Evolutionary conservation across 2,113 vertebrate species (phyloP).

Genomic region (Geococcyx californianus): DNA sequence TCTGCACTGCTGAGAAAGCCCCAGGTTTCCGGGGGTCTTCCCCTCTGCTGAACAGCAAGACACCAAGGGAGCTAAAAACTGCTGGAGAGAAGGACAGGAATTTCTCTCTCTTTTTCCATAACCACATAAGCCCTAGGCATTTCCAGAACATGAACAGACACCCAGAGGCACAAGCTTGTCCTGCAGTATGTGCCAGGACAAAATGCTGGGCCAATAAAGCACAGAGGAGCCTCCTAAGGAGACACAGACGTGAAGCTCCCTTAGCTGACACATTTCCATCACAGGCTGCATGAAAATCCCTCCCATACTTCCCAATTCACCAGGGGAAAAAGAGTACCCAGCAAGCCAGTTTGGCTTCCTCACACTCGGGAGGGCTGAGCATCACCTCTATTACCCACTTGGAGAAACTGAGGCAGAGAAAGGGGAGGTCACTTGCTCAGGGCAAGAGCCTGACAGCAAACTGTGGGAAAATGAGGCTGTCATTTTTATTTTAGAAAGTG

Average conservation of each 20-base stretch:
- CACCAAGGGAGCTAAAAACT: background rate
- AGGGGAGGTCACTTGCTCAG: background rate
- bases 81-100: background rate
- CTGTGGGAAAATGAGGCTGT: background rate
- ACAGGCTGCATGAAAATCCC: background rate
- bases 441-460: background rate
- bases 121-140: fast-evolving
- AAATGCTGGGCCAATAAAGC: background rate
- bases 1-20: background rate
- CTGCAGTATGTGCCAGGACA: fast-evolving
- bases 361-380: background rate
- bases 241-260: background rate
- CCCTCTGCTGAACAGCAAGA: background rate
- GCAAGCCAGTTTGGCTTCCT: background rate
- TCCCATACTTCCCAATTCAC: background rate
- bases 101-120: background rate
- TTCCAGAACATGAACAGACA: background rate
- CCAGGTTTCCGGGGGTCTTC: fast-evolving
- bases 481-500: background rate
- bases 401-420: background rate
- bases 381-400: background rate
- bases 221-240: background rate
- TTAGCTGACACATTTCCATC: background rate
- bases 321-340: background rate
- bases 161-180: background rate